Evolutionary conservation across 2,113 vertebrate genomes (phyloP), one percentile per base, ranked within the genome.

Genomic region (Malurus elegans): DNA sequence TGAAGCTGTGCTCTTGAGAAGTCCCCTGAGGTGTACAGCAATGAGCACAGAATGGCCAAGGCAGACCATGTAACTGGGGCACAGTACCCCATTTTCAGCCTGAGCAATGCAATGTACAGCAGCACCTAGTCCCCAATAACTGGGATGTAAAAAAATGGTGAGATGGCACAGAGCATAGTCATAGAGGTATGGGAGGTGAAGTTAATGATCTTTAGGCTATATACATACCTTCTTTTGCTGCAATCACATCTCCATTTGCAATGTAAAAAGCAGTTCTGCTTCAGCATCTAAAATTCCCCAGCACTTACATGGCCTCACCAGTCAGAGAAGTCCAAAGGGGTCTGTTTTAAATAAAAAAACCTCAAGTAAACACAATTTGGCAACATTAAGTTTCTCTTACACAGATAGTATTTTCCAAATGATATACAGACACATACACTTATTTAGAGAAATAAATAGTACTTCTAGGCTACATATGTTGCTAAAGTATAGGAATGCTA

Each of bases 371-470:
- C 38, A 85, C 11, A 15, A 18, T 61, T 42, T 34, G 80, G 28
- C 36, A 82, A 72, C 18, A 26, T 7, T 45, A 67, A 82, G 14
- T 61, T 79, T 72, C 36, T 75, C 40, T 81, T 85, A 87, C 79
- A 6, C 12, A 79, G 51, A 42, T 1, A 61, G 12, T 7, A 31
- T 61, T 94, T 90, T 90, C 40, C n/a, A 72, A 88, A 65, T 45
- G 17, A 71, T 14, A 2, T 81, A 66, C 12, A 45, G 42, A 53
- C 28, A 4, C 19, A 32, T 14, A 21, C 8, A 64, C 24, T 48
- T 64, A 56, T 36, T 93, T 69, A 86, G 50, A 88, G 75, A 95
- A 92, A 69, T 4, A 66, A 80, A 58, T 24, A 60, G n/a, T 45
- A 53, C 45, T 75, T 64, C 50, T 40, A 79, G 44, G 34, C 12